Conservation (phyloP, 2,888 invertebrate species). For the Drosophila mulleri region DNA sequence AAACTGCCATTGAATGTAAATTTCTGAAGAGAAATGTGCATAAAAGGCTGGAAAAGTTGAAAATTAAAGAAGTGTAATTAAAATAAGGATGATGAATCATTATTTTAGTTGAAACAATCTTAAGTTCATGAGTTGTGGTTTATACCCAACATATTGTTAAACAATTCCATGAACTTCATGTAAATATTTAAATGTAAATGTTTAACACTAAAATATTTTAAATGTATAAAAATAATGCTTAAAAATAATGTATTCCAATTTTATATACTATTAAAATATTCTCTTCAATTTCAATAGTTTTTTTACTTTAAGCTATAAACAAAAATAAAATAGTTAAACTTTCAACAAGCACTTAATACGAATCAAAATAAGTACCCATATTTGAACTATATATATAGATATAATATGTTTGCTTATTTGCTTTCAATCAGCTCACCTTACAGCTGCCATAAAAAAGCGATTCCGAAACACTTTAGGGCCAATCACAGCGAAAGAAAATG, state of each 20-base stretch:
- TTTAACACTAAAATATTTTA: too few relatives aligned
- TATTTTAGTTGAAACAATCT: too few relatives aligned
- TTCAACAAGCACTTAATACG: background rate
- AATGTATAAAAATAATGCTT: too few relatives aligned
- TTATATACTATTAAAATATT: background rate
- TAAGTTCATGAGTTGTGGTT: too few relatives aligned
- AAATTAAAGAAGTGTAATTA: background rate
- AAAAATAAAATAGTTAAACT: background rate
- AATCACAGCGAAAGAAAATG: slow-evolving; percentile 27
- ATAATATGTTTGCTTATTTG: background rate
- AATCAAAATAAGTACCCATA: background rate
- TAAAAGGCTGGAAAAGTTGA: background rate
- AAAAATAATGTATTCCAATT: too few relatives aligned
- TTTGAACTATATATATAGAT: background rate
- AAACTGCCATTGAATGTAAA: background rate
- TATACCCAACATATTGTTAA: too few relatives aligned
- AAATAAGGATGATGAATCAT: too few relatives aligned
- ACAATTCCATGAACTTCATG: too few relatives aligned
- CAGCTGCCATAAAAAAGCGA: slow-evolving; percentile 5
- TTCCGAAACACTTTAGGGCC: slow-evolving; percentile 5
- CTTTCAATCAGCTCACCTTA: background rate
- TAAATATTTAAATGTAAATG: too few relatives aligned
- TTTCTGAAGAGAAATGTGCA: background rate
- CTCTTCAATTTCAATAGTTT: background rate
- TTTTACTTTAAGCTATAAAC: background rate